Conservation (phyloP, 2,113 vertebrate genomes). For the Eulacestoma nigropectus region DNA sequence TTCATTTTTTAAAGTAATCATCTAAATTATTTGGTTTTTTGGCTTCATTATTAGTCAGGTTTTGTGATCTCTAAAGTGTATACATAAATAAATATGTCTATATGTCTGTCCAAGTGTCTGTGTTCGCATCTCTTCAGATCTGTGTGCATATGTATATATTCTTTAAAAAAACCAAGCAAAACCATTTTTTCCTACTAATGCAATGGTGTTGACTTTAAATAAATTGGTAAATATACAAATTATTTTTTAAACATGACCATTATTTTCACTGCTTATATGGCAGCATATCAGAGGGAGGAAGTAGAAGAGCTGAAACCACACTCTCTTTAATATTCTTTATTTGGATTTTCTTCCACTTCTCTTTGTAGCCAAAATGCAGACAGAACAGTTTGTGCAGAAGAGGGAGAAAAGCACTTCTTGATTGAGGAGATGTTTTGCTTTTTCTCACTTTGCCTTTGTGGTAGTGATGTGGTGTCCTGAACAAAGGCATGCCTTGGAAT, state of each 20-base stretch:
- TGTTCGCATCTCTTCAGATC: neutral
- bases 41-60: neutral
- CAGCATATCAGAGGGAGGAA: neutral
- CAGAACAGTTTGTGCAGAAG: neutral
- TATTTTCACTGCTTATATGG: neutral
- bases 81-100: neutral
- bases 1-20: neutral
- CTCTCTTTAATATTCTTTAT: neutral
- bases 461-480: neutral
- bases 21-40: neutral
- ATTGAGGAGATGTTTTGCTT: neutral
- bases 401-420: neutral
- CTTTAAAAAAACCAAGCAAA: neutral
- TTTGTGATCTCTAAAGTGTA: neutral
- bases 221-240: neutral
- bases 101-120: fast-evolving
- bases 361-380: neutral
- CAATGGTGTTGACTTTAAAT: neutral
- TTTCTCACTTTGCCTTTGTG: neutral
- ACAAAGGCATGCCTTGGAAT: neutral
- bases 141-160: neutral
- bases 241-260: neutral
- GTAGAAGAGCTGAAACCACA: neutral
- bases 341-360: neutral
- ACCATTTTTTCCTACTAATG: neutral